Evolutionary conservation across 2,797 vertebrate genomes (phyloP), one percentile per base, ranked within the genome.

Genomic region (Pseudochromis fuscus): DNA sequence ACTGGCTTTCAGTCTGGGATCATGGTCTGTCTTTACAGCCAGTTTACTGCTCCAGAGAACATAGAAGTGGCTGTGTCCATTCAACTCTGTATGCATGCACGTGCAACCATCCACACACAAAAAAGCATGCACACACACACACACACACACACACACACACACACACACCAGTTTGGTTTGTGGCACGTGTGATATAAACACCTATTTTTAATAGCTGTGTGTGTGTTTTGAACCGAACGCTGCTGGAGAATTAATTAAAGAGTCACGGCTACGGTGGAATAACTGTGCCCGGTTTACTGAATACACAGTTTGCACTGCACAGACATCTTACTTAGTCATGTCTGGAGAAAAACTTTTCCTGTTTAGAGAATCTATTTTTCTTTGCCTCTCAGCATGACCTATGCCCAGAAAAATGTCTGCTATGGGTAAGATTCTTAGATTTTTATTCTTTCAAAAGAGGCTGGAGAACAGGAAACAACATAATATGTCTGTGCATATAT

Each of bases 21-120:
- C 50, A 40, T 53, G 64, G 59, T 73, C 50, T 56, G 73, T 63
- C 71, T 81, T 72, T 67, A 87, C 81, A 79, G 80, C 88, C 82
- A 65, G 67, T 82, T 90, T 79, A 75, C 76, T 81, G 82, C 78
- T 59, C 67, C 11, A 61, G 71, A 56, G 82, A 85, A 87, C 89
- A 91, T 83, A 91, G 85, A 89, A 71, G 77, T 21, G 60, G 68
- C 69, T 89, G 87, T 92, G 85, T 92, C 85, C 77, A 68, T 81
- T 87, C 44, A 51, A 75, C 85, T 83, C 80, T 78, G 69, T 70
- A 77, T 87, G 74, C 89, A 77, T 78, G 75, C 84, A 84, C 77
- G 65, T 87, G 88, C 88, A 86, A 38, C 57, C 77, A 69, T 62
- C 72, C 77, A 6, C 53, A 42, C 50, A 62, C 45, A 77, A 58